Conservation (phyloP, 2,888 invertebrate genomes). For the Eustalomyia histrio region DNA sequence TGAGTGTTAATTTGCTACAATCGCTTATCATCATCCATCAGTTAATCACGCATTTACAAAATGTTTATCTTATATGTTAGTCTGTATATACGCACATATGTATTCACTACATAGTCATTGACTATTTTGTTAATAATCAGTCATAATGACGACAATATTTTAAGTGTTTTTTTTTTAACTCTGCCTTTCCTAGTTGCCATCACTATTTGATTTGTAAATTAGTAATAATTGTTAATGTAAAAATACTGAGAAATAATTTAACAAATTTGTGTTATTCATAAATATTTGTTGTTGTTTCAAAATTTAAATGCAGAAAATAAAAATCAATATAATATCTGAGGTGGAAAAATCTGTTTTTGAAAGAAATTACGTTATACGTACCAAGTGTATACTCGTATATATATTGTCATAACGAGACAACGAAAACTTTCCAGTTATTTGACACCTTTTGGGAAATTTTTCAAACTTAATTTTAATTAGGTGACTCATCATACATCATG, state of each 20-base stretch:
- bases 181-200: background rate
- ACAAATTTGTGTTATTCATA: slow-evolving; percentile 21
- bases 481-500: background rate
- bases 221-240: background rate
- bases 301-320: background rate
- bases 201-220: background rate
- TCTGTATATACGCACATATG: too few relatives aligned
- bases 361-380: background rate
- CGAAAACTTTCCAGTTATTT: slow-evolving; percentile 18
- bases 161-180: slow-evolving; percentile 1
- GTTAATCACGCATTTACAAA: slow-evolving; percentile 37
- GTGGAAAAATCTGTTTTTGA: background rate
- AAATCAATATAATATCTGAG: background rate
- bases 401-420: background rate
- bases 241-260: background rate
- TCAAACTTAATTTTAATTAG: background rate
- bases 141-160: background rate
- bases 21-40: slow-evolving; percentile 3
- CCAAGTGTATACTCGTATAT: background rate
- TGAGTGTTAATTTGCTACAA: background rate
- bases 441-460: slow-evolving; percentile 7
- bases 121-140: background rate
- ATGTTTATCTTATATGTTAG: background rate
- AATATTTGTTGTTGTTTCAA: slow-evolving; percentile 7
- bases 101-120: too few relatives aligned